These are phyloP conservation scores for Pilophorus perplexus DNA, from an alignment of 2,888 invertebrate genomes.

Conservation along the genomic window DNA sequence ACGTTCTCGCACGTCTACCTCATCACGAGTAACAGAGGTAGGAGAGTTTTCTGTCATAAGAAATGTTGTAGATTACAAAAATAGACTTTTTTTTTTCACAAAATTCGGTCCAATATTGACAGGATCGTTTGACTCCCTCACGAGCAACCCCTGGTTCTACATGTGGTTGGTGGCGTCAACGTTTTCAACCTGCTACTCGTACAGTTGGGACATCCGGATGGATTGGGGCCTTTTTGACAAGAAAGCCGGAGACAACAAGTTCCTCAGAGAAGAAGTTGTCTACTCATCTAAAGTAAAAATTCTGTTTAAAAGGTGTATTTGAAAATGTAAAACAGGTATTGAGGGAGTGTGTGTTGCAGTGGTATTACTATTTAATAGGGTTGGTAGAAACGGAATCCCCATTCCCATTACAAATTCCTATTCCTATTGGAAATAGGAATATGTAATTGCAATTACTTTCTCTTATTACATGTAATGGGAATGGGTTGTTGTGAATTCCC, in stretches of 20 bases:
- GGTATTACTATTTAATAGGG: too few species aligned
- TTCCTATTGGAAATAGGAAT: too few species aligned
- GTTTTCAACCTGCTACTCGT: slow-evolving; percentile 89
- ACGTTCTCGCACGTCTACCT: slow-evolving; percentile 73
- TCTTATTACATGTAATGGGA: too few species aligned
- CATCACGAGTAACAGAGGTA: slow-evolving; percentile 59
- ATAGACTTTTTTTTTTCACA: not conserved
- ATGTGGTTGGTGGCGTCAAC: slow-evolving; percentile 83
- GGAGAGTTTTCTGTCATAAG: too few species aligned
- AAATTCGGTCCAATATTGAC: slow-evolving; percentile 25
- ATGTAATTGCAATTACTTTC: too few species aligned
- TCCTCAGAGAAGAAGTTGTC: slow-evolving; percentile 91
- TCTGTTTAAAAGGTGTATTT: too few species aligned
- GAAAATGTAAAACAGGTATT: too few species aligned
- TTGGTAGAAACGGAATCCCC: too few species aligned
- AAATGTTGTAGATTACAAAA: not conserved
- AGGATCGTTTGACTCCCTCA: slow-evolving; percentile 55
- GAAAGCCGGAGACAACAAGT: slow-evolving; percentile 85
- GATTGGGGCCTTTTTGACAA: slow-evolving; percentile 97
- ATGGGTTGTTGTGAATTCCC: too few species aligned
- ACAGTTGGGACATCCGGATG: slow-evolving; percentile 98
- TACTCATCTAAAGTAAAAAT: slow-evolving; percentile 77
- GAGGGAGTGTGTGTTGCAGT: too few species aligned
- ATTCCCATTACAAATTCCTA: too few species aligned
- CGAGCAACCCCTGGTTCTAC: slow-evolving; percentile 81